A percentile compares a stretch with the other conserved stretches of the same genome.
These are phyloP conservation scores for Cyprinus carpio DNA, from an alignment of 2,113 vertebrate genomes.

Conservation along the genomic window DNA sequence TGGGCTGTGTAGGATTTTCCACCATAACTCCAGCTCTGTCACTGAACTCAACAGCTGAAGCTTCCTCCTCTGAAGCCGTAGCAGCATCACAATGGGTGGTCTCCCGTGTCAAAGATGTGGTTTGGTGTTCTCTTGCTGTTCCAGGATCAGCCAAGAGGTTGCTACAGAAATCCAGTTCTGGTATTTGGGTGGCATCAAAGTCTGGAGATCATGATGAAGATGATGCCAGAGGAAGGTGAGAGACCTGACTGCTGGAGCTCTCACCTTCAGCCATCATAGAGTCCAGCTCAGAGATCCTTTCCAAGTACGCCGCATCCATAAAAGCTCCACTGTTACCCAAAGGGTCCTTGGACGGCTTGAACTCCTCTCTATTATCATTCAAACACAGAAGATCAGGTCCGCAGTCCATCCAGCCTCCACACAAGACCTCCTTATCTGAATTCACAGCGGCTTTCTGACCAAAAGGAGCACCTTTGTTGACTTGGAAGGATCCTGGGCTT, in stretches of 20 bases:
- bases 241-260: conserved; percentile 81
- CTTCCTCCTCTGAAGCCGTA: background rate
- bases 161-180: conserved; percentile 65
- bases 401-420: conserved; percentile 76
- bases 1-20: conserved; percentile 70
- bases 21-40: background rate
- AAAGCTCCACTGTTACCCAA: conserved; percentile 84
- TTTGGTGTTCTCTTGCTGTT: background rate
- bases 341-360: conserved; percentile 65
- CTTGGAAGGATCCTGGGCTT: no score
- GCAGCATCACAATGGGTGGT: background rate
- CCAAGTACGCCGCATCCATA: conserved; percentile 90
- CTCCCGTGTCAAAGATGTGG: background rate
- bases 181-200: conserved; percentile 70
- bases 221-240: conserved; percentile 62
- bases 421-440: conserved; percentile 74
- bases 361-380: conserved; percentile 62
- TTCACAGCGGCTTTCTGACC: conserved; percentile 66
- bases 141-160: conserved; percentile 19
- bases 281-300: conserved; percentile 90
- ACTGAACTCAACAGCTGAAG: background rate
- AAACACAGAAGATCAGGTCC: conserved; percentile 67
- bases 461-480: conserved; percentile 50
- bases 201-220: conserved; percentile 64
- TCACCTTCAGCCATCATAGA: conserved; percentile 93